A percentile compares a stretch with the other conserved stretches of the same genome.
Conservation (phyloP, 1,140 invertebrate genomes). For the Ganaspis sp. region DNA sequence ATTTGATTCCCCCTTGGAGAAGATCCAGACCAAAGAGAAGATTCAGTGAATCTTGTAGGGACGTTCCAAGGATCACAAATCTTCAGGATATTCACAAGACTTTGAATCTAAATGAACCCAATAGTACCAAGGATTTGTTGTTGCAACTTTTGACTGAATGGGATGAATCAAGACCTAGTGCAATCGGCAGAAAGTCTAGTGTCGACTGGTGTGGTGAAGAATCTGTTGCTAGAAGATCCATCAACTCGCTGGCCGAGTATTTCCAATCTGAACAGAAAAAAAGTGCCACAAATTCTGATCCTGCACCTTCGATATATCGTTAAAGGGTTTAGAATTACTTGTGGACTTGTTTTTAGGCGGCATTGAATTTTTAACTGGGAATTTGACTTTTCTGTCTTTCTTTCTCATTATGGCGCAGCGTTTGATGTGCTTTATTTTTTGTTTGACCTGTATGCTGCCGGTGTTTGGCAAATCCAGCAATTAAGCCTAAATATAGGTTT, state of each 20-base stretch:
- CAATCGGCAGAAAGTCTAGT: conserved; percentile 68
- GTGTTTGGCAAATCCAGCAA: too few species aligned
- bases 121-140: conserved; percentile 83
- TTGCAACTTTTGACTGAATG: conserved; percentile 85
- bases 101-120: conserved; percentile 70
- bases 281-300: conserved; percentile 41
- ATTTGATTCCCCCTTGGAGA: conserved; percentile 71
- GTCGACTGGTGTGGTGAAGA: conserved; percentile 72
- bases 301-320: conserved; percentile 56
- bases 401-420: too few species aligned
- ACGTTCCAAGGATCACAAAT: conserved; percentile 71
- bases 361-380: not conserved
- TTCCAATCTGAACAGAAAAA: conserved; percentile 72
- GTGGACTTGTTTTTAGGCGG: not conserved
- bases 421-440: too few species aligned
- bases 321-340: conserved; percentile 41
- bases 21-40: conserved; percentile 63
- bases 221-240: conserved; percentile 69
- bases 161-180: conserved; percentile 76
- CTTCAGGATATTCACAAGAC: conserved; percentile 68
- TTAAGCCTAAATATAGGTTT: too few species aligned
- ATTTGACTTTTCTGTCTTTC: not conserved
- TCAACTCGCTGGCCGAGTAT: conserved; percentile 74
- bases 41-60: conserved; percentile 71
- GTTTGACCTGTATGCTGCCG: too few species aligned